Base-by-base conservation (phyloP, 1,140 invertebrate genomes). In the Delia radicum region DNA sequence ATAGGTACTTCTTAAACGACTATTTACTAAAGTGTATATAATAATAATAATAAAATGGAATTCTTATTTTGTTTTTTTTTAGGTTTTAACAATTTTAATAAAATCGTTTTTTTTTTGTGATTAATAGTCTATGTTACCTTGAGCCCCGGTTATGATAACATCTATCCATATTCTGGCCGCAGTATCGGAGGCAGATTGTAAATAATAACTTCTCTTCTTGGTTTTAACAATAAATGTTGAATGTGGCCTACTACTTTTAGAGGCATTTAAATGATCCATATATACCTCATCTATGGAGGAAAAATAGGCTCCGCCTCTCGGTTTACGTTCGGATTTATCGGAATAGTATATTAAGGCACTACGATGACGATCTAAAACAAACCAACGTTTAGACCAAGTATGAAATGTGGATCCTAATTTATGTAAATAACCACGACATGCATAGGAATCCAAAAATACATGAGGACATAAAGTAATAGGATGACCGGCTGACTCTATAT, bases 151-250 rank as follows among this genome's bases (percentile, higher is more conserved):
- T 75, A 86, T 86, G 46, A 86, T 86, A 74, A 98, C 96, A 88
- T 99, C 97, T 24, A 99, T 95, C 97, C 97, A 99, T 78, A 99
- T 96, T 74, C 96, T 88, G 89, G 98, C 97, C 0, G 96, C 94
- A 86, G 98, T 96, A n/a, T 96, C 92, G 8, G 94, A 95, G 0
- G 96, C 95, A 3, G 97, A 96, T 90, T 98, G 95, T 24, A 99
- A 87, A 84, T 96, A 94, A 84, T 96, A 98, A 42, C 92, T 90
- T 63, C 96, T 89, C 75, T 96, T 94, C 77, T 92, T 91, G 0
- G 97, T 98, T 87, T 98, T 98, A 15, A 99, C 94, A 81, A 97
- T 96, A 83, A 99, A 98, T 0, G 97, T 98, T 67, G 96, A 89
- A 77, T 95, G 93, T 12, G 95, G 94, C 78, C 94, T 95, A 7